Evolutionary conservation across 2,888 invertebrate species (phyloP).

Genomic region (Pantelozetes paolii): DNA sequence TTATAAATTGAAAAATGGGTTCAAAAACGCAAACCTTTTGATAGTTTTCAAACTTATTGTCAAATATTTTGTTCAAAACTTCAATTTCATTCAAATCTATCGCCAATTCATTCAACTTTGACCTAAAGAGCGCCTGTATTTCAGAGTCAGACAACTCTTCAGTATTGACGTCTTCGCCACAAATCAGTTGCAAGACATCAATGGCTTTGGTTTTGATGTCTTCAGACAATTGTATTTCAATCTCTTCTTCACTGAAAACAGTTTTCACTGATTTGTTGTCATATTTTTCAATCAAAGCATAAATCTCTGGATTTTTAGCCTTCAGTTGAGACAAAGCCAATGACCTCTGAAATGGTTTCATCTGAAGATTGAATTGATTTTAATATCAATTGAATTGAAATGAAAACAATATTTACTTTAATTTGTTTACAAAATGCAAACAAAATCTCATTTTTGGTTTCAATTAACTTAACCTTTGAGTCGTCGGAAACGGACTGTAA

Average conservation of each 20-base stretch:
- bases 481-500: constrained; percentile 21
- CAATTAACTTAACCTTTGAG: constrained; percentile 25
- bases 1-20: neutral
- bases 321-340: neutral
- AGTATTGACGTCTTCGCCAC: neutral
- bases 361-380: neutral
- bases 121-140: neutral
- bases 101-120: neutral
- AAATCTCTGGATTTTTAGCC: neutral
- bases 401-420: neutral
- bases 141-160: neutral
- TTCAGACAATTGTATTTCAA: neutral
- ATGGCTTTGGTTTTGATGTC: constrained; percentile 2
- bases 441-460: neutral
- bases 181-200: constrained; percentile 12
- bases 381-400: neutral
- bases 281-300: constrained; percentile 15
- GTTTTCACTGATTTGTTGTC: neutral
- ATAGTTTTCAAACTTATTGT: constrained; percentile 7
- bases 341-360: neutral
- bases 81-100: neutral
- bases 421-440: constrained; percentile 16
- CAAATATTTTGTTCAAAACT: neutral
- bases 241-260: neutral
- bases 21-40: constrained; percentile 9